Base-by-base conservation (phyloP, 2,113 vertebrate species). In the Balaeniceps rex region DNA sequence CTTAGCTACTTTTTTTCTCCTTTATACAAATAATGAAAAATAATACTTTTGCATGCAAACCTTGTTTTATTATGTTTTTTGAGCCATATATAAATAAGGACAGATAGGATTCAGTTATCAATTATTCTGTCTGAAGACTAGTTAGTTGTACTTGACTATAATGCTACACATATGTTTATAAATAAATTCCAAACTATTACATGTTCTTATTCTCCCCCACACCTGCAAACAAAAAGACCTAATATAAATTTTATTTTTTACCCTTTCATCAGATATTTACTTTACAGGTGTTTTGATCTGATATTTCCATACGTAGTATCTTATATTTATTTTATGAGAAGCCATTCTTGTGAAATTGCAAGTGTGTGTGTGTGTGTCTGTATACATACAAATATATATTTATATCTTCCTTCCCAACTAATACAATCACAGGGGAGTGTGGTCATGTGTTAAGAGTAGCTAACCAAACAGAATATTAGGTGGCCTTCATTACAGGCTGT, bases 111-210 rank as follows among this genome's bases (percentile, higher is more conserved):
- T 83, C 33, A 19, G 4, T 68, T 79, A 47, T 46, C 14, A 34
- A 2, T 57, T 51, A 21, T 14, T 90, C 28, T 68, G 4, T 5
- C 22, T 70, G 51, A 63, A 76, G 23, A 18, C 24, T 58, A 28
- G 28, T 10, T 55, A n/a, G 10, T n/a, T 69, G 11, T 66, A 47
- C 17, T 58, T 76, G 16, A 29, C 21, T 65, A 8, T 31, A 49
- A 44, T 34, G 22, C 44, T 66, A 9, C 13, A 31, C 0, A 0
- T 10, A 0, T 10, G 1, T 64, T 75, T 44, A 36, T 58, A 70
- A 66, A 47, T 57, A 46, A 63, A 63, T 57, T 75, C 6, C 7
- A 23, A 54, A 38, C 46, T 34, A 6, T 23, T 29, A 0, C 7
- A 5, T 54, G 3, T 51, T 85, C 18, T 51, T 63, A 6, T 10